Evolutionary conservation across 2,888 invertebrate species (phyloP), one percentile per base, ranked within the genome.

Genomic region (Drosophila mimetica): DNA sequence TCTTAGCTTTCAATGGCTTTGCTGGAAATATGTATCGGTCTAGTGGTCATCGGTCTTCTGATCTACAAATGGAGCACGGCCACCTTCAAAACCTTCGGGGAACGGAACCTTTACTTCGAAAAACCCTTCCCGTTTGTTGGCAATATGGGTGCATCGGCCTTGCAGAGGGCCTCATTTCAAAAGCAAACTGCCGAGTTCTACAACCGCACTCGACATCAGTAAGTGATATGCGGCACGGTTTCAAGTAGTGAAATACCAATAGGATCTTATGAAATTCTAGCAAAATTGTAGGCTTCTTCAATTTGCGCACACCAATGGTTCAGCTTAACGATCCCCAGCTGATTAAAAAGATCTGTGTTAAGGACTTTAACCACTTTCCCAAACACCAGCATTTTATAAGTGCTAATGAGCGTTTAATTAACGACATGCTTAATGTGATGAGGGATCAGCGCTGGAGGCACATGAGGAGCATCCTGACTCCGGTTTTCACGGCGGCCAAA

Each of bases 401-500:
- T 1, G 60, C 85, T 1, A 66, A 90, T 0, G 93, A 93, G 25
- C 92, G 92, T 0, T 72, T 93, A 2, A 85, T 93, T 34, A 91
- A 90, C 2, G 85, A 83, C 9, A 81, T 86, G 81, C 54, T 91
- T 13, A 77, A 74, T 14, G 39, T 78, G 0, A 74, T 91, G 74
- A 75, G 75, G 7, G 90, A 88, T 58, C 79, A 90, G 47, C 86
- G 86, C 32, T 91, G 91, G 91, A 85, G 81, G 30, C 88, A 91
- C 6, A 92, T 93, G 92, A 78, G 92, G 36, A 77, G 89, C 4
- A 91, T 92, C 0, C 66, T 93, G 2, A 93, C 93, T 44, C 93
- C 93, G 2, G 92, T 92, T 0, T 93, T 93, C 75, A 93, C 93
- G 6, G 92, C 93, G 41, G 92, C 93, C 41, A 93, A 93, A 84